A percentile compares a stretch with the other conserved stretches of the same genome.
Evolutionary conservation across 2,797 vertebrate genomes (phyloP).

Genomic region (Hoplostethus atlanticus): DNA sequence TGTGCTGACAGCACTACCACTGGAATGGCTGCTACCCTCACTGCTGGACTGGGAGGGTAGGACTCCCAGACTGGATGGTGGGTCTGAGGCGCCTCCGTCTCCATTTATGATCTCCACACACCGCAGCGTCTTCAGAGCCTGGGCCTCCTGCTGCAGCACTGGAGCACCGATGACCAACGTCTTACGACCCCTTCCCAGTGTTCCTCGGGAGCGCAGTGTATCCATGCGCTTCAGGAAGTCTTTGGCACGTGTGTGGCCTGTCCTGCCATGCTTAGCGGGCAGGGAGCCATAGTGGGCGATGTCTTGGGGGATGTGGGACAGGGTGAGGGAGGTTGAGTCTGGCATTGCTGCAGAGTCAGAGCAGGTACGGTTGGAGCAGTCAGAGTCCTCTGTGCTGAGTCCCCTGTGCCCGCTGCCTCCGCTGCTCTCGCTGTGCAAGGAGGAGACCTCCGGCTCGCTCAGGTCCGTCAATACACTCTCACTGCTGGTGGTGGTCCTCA

Average conservation of each 20-base stretch:
- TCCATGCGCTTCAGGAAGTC: conserved; percentile 95
- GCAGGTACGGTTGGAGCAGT: conserved; percentile 83
- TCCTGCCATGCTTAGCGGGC: conserved; percentile 86
- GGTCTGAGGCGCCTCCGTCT: conserved; percentile 71
- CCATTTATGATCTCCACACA: conserved; percentile 89
- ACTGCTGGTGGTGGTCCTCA: conserved; percentile 93
- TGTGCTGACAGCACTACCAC: conserved; percentile 87
- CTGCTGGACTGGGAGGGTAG: conserved; percentile 80
- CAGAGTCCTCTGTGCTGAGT: conserved; percentile 82
- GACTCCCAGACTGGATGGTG: conserved; percentile 35
- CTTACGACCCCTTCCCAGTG: conserved; percentile 82
- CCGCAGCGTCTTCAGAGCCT: conserved; percentile 85
- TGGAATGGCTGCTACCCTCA: conserved; percentile 89
- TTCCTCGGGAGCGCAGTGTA: conserved; percentile 86
- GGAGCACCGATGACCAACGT: conserved; percentile 90
- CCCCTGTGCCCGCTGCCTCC: conserved; percentile 86
- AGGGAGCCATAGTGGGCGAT: conserved; percentile 72
- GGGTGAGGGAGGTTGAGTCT: conserved; percentile 79
- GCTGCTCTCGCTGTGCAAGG: conserved; percentile 95
- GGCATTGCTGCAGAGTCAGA: conserved; percentile 86
- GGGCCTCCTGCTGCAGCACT: conserved; percentile 87
- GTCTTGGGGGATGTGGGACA: conserved; percentile 82
- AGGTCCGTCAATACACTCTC: conserved; percentile 97
- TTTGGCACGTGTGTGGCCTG: conserved; percentile 87
- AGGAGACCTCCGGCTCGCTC: conserved; percentile 95